Evolutionary conservation across 2,888 invertebrate species (phyloP).

Genomic region (Drosophila falleni): DNA sequence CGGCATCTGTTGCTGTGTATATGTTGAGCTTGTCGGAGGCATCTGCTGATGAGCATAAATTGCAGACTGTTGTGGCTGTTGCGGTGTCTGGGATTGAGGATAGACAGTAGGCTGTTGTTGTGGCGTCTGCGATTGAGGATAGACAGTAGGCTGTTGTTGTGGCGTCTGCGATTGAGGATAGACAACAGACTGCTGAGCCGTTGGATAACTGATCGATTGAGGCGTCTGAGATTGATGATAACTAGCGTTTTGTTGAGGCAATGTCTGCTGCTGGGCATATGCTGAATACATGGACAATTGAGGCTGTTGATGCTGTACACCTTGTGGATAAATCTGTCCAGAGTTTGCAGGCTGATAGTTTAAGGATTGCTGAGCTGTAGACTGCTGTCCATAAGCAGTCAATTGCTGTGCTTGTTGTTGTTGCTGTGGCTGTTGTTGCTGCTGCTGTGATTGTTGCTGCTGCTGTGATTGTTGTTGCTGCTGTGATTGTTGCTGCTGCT

Average conservation of each 20-base stretch:
- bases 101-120: constrained; percentile 1
- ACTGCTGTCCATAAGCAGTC: constrained; percentile 3
- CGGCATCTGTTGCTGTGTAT: constrained; percentile 28
- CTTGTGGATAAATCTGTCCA: constrained; percentile 24
- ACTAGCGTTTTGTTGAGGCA: constrained; percentile 18
- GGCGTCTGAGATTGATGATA: constrained; percentile 37
- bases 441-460: neutral
- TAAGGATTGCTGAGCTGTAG: constrained; percentile 14
- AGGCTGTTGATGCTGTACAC: constrained; percentile 23
- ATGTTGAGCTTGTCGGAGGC: constrained; percentile 4
- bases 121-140: constrained; percentile 11
- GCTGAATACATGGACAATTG: constrained; percentile 25
- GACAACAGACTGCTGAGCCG: neutral
- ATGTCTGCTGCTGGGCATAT: constrained; percentile 24
- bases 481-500: constrained; percentile 11
- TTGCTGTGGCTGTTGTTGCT: constrained; percentile 19
- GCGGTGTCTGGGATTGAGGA: constrained; percentile 16
- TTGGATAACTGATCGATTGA: constrained; percentile 20
- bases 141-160: constrained; percentile 1
- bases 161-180: constrained; percentile 27
- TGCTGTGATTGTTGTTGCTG: constrained; percentile 9
- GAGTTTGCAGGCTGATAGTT: constrained; percentile 29
- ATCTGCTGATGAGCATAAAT: constrained; percentile 22
- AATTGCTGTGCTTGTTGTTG: constrained; percentile 4
- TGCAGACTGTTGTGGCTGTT: constrained; percentile 6